phyloP scores from a whole-genome alignment of 2,113 vertebrate species.

The Paralichthys olivaceus region DNA sequence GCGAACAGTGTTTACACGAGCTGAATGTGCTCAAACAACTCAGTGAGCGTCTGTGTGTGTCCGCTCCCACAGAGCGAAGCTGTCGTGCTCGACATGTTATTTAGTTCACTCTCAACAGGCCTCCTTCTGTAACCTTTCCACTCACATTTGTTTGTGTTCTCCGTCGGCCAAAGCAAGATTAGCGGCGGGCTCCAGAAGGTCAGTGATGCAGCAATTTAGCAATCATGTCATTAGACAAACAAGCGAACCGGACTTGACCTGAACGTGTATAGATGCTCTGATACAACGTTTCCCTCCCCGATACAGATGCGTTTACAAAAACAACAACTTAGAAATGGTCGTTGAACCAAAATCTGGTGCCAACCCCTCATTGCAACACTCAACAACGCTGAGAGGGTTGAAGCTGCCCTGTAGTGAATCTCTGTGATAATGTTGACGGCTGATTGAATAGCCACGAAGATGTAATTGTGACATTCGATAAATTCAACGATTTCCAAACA shows the following conservation, averaged over 20 bases:
- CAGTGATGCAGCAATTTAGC: not conserved
- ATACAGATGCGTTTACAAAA: too few relatives aligned
- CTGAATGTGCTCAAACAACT: conserved; percentile 36
- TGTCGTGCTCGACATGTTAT: conserved; percentile 5
- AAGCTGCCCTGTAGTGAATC: too few relatives aligned
- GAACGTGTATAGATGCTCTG: too few relatives aligned
- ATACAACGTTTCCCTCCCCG: too few relatives aligned
- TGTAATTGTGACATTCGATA: not conserved
- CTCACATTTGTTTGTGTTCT: conserved; percentile 31
- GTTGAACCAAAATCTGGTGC: too few relatives aligned
- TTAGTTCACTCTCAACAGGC: conserved; percentile 11
- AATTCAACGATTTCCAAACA: not conserved
- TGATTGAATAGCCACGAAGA: too few relatives aligned
- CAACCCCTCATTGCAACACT: too few relatives aligned
- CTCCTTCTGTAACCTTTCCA: conserved; percentile 7
- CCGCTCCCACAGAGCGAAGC: conserved; percentile 41
- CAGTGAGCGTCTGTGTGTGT: not conserved
- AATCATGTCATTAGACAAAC: not conserved
- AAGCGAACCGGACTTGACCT: too few relatives aligned
- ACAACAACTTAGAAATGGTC: too few relatives aligned
- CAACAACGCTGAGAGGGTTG: too few relatives aligned
- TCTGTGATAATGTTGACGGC: too few relatives aligned
- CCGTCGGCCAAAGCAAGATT: conserved; percentile 4
- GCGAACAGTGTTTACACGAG: conserved; percentile 58
- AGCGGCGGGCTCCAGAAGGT: not conserved